Conservation (phyloP, 2,797 vertebrate genomes). For the Megaceryle alcyon region DNA sequence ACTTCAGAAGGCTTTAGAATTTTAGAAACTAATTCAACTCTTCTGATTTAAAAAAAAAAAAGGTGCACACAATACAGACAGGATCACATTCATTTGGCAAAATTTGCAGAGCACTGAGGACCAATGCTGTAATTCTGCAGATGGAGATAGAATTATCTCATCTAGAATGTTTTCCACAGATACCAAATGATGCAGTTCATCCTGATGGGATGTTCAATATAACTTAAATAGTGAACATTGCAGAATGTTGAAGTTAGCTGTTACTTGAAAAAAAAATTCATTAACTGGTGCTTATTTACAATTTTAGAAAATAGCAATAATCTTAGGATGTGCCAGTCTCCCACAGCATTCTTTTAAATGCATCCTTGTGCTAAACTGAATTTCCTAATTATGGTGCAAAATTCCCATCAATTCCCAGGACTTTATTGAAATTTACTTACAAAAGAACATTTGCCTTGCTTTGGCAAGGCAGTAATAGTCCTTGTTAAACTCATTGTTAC, state of each 20-base stretch:
- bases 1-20: constrained; percentile 27
- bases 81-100: constrained; percentile 38
- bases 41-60: constrained; percentile 17
- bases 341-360: background rate
- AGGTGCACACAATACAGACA: background rate
- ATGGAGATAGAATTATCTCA: background rate
- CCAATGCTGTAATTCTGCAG: background rate
- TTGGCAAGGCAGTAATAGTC: background rate
- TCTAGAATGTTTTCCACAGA: background rate
- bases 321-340: background rate
- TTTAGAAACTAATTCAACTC: constrained; percentile 37
- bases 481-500: background rate
- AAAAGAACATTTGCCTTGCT: background rate
- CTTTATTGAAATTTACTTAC: background rate
- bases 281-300: constrained; percentile 5
- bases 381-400: background rate
- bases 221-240: background rate
- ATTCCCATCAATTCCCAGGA: background rate
- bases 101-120: constrained; percentile 7
- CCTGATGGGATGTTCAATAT: background rate
- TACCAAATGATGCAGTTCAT: background rate
- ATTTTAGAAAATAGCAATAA: background rate
- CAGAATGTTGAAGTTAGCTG: background rate
- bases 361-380: background rate
- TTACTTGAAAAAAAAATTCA: background rate